Evolutionary conservation across 64 coral and sea anemone genomes (phyloP), one percentile per base, ranked within the genome.

Genomic region (Acropora tenuis): DNA sequence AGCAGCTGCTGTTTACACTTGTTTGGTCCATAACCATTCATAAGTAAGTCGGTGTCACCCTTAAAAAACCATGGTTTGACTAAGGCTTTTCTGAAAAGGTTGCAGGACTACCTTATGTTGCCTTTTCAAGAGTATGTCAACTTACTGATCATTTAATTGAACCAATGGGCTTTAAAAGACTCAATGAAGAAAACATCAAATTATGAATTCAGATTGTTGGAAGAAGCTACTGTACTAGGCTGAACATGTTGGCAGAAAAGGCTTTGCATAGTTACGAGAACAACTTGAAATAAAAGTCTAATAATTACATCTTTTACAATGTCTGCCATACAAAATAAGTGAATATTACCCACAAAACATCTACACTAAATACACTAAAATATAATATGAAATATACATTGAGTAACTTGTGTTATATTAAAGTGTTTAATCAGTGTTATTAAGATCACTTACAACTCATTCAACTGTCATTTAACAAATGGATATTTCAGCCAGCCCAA

Each of bases 261-360:
- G 78, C 87, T 41, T 88, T 88, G 48, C 48, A 88, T 53, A 76
- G 65, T 78, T 78, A 88, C 74, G 12, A 78, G 50, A 48, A 78
- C 46, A 78, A 78, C 42, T 46, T 90, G 79, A 60, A 89, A 41
- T 78, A 45, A 89, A 69, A 89, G 13, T 89, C 20, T 60, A 89
- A 30, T 79, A 47, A 88, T 88, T 79, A 89, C 76, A 79, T 89
- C 79, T 30, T 89, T 30, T 89, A 49, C 58, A 79, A 47, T 89
- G 46, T 89, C 75, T 89, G 69, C 87, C 75, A 89, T 89, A 79
- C 87, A 47, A 89, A 76, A 48, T 89, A 89, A 79, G 50, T 78
- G 69, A 79, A 89, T 68, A 89, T 89, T 89, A 89, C 87, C 87
- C 45, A 47, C 87, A 89, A 89, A 89, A 89, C 74, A 67, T 89